phyloP scores from a whole-genome alignment of 2,113 vertebrate species.

The Telmatochromis sp. region DNA sequence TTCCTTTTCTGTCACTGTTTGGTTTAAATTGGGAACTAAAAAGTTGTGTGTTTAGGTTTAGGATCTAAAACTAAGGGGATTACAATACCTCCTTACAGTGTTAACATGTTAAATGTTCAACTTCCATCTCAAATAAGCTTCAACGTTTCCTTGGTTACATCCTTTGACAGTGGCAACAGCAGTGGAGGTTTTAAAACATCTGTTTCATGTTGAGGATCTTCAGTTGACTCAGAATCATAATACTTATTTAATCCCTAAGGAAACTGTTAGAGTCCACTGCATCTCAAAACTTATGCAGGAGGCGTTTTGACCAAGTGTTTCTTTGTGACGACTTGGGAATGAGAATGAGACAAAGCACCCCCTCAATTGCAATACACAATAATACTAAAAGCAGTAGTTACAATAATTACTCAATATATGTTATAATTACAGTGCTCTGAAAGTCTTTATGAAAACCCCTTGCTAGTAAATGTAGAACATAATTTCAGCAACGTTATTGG shows the following conservation, averaged over 20 bases:
- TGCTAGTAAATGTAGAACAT: neutral
- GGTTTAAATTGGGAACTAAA: neutral
- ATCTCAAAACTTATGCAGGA: neutral
- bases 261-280: neutral
- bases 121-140: neutral
- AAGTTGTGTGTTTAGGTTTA: neutral
- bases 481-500: neutral
- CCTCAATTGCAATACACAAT: neutral
- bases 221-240: neutral
- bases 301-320: neutral
- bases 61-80: neutral
- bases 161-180: neutral
- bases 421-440: neutral
- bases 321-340: neutral
- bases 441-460: neutral
- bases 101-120: neutral
- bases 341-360: neutral
- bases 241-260: neutral
- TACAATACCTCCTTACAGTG: neutral
- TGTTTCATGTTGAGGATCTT: neutral
- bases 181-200: neutral
- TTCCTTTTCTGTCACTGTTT: neutral
- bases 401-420: neutral
- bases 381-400: neutral
- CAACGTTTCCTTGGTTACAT: neutral